A percentile compares a stretch with the other conserved stretches of the same genome.
phyloP scores from a whole-genome alignment of 2,888 invertebrate species.

The Stratiomys singularior region DNA sequence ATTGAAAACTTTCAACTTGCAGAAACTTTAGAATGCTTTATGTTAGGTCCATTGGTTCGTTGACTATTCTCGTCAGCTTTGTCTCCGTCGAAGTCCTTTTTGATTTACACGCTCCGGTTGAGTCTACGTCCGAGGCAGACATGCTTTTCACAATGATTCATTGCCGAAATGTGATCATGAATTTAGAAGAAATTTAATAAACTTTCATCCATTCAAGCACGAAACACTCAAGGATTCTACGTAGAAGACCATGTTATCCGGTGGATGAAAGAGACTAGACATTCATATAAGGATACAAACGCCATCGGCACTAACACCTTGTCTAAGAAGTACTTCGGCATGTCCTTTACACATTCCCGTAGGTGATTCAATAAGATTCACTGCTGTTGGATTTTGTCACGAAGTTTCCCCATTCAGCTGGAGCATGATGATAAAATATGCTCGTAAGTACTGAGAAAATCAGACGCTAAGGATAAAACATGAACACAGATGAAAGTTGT shows the following conservation, averaged over 20 bases:
- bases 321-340: neutral
- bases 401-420: neutral
- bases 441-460: neutral
- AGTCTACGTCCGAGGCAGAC: neutral
- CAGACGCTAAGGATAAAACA: conserved; percentile 16
- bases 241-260: too few species aligned
- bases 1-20: conserved; percentile 32
- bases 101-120: neutral
- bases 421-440: conserved; percentile 25
- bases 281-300: too few species aligned
- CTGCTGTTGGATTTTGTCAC: conserved; percentile 38
- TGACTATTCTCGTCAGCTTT: neutral
- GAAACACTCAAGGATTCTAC: neutral
- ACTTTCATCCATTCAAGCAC: neutral
- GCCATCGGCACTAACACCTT: neutral
- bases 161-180: conserved; percentile 33
- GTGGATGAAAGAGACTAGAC: too few species aligned
- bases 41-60: neutral
- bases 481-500: neutral
- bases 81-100: neutral
- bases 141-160: neutral
- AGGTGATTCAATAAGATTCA: conserved; percentile 32
- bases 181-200: conserved; percentile 38
- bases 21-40: neutral
- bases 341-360: neutral